Base-by-base conservation (phyloP, 2,113 vertebrate genomes). In the Cervus canadensis region DNA sequence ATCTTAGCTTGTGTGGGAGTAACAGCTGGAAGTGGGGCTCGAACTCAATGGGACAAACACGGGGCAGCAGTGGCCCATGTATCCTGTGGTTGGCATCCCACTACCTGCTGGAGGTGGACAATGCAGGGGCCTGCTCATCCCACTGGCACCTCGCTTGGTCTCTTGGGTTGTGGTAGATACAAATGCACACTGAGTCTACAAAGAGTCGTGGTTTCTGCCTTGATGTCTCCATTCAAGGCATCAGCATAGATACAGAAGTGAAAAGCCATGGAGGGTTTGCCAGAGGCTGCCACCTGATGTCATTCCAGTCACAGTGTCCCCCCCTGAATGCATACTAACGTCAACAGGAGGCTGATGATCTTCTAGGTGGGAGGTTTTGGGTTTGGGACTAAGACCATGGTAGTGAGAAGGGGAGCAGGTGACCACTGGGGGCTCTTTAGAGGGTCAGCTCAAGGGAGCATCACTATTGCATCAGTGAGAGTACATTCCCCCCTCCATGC, bases 391-490 rank as follows among this genome's bases (percentile, higher is more conserved):
- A 52, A 81, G 17, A 17, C 45, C 0, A 0, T 6, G 17, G 6
- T 33, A 52, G 78, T 6, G 5, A 50, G 16, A 33, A 81, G 10
- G 16, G 28, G 30, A 52, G 48, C 78, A 33, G 48, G 17, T 19
- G 9, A 33, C 17, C 45, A 21, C 48, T 23, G 17, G 30, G 16
- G 30, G 10, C 48, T 23, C 0, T 52, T 52, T 52, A 82, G 78
- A 52, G 21, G 79, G 17, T 33, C 48, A 82, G 30, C 10, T 82
- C 48, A 21, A 82, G 48, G 5, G 30, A 52, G 40, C 48, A n/a
- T n/a, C 79, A 21, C 48, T 4, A 52, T 7, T 52, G 17, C 12
- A 1, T 13, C 6, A 2, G 3, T 33, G 2, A 23, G 17, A 30
- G 48, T 17, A 82, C 30, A 52, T n/a, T 50, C 30, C 48, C 78